phyloP scores from a whole-genome alignment of 2,888 invertebrate genomes.

The Pristionchus entomophagus region DNA sequence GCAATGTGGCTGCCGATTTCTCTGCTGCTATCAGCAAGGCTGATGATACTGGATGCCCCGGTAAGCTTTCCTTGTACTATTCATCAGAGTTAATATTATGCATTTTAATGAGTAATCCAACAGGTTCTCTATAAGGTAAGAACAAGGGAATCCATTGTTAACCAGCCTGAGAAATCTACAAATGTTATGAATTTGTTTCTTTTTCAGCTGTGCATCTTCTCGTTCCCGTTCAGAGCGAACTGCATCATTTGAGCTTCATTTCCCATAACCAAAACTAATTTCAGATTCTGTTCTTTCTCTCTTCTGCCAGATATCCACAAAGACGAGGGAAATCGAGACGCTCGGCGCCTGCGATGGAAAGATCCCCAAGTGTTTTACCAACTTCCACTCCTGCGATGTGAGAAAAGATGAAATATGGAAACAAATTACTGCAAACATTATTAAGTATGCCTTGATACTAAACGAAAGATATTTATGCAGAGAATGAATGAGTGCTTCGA shows the following conservation, averaged over 20 bases:
- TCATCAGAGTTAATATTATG: too few relatives aligned
- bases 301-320: neutral
- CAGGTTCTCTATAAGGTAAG: too few relatives aligned
- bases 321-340: constrained; percentile 6
- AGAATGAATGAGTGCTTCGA: constrained; percentile 2
- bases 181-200: neutral
- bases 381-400: constrained; percentile 13
- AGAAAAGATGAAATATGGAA: neutral
- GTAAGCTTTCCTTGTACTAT: neutral
- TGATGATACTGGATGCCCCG: neutral
- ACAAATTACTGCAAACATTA: too few relatives aligned
- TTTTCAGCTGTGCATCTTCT: too few relatives aligned
- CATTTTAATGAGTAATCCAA: too few relatives aligned
- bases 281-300: neutral
- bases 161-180: neutral
- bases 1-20: neutral
- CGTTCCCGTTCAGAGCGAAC: too few relatives aligned
- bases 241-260: too few relatives aligned
- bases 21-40: neutral
- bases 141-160: neutral
- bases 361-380: neutral
- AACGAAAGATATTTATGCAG: neutral
- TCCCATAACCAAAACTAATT: neutral
- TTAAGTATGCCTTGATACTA: too few relatives aligned
- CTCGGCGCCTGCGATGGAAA: constrained; percentile 22